Conservation (phyloP, 1,140 invertebrate genomes). For the Drosophila subpulchrella region DNA sequence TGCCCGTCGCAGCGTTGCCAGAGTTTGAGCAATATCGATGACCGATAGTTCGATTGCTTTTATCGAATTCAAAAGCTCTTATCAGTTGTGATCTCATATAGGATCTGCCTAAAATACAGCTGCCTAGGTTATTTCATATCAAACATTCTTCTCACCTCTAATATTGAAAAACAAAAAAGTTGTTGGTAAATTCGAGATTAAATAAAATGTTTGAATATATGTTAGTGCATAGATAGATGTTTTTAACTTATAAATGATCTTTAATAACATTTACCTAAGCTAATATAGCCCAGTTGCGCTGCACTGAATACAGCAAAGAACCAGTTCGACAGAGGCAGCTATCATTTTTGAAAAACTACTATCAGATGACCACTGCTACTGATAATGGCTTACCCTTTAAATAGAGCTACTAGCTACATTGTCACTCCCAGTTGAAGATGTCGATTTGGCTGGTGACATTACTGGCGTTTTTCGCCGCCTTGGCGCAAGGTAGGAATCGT, state of each 20-base stretch:
- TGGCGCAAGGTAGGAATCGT: slow-evolving; percentile 34
- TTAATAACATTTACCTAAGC: no score
- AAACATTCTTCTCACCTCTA: no score
- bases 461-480: slow-evolving; percentile 24
- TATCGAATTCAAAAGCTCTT: slow-evolving; percentile 18
- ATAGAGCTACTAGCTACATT: slow-evolving; percentile 1
- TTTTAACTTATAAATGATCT: no score
- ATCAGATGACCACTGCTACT: not conserved
- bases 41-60: not conserved
- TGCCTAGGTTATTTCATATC: no score
- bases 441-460: slow-evolving; percentile 26
- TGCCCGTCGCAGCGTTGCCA: slow-evolving; percentile 8
- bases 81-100: not conserved
- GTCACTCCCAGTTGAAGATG: slow-evolving; percentile 44
- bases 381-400: slow-evolving; percentile 35
- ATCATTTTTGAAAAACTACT: slow-evolving; percentile 1
- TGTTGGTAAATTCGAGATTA: no score
- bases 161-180: no score
- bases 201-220: no score
- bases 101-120: no score
- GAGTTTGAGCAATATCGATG: not conserved
- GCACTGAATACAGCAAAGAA: not conserved
- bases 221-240: no score
- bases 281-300: no score
- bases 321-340: slow-evolving; percentile 6